Base-by-base conservation (phyloP, 2,888 invertebrate species). In the Papilio gigon region DNA sequence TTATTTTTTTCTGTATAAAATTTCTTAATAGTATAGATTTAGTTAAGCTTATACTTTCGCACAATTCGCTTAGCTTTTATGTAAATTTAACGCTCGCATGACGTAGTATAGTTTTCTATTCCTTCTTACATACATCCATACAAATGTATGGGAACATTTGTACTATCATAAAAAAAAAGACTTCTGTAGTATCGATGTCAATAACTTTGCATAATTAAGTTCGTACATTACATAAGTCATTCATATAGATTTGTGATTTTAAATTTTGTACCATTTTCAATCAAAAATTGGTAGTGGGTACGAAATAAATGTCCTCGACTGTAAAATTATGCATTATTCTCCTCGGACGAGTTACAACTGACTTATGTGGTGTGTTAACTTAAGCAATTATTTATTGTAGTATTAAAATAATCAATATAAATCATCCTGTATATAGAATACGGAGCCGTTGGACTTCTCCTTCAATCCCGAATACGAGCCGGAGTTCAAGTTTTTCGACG, bases 401-500 rank as follows among this genome's bases (percentile, higher is more conserved):
- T n/a, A 17, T 30, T 30, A 22, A 35, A 35, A 59, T 22, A 27
- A 12, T 33, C 9, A 40, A 42, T n/a, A 12, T 30, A n/a, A 4
- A 27, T 20, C 22, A 17, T 11, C 8, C 14, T 17, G 20, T 14
- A 33, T 44, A 40, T 93, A 98, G 97, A 93, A 93, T 73, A 93
- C 95, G 50, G 95, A 96, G 78, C 94, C 95, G 59, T 90, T 98
- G 75, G 98, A 99, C 88, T 98, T 99, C 88, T 98, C 98, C n/a
- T 95, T 95, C 84, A 99, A 99, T 92, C 95, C 95, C 47, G 96
- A 97, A 85, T 96, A 96, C 86, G 99, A 99, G 88, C 93, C 95
- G 8, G 96, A 95, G 71, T 99, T 99, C 92, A 95, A 95, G 81
- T 99, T 99, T 93, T 99, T 97, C 90, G 99, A 99, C 91, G 91